These are phyloP conservation scores for Chitala chitala DNA, from an alignment of 2,113 vertebrate species.

Conservation along the genomic window DNA sequence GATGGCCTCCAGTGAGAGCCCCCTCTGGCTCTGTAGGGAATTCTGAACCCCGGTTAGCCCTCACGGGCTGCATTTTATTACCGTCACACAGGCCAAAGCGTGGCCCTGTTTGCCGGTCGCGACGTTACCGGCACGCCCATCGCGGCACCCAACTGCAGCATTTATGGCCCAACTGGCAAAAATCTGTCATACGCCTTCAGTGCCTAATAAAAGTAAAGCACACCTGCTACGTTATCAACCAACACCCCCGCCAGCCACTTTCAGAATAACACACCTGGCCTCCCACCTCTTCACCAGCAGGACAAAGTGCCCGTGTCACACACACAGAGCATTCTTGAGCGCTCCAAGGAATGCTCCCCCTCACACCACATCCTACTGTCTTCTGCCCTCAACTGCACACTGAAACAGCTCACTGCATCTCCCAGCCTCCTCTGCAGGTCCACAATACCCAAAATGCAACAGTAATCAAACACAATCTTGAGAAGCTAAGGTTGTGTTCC, in stretches of 20 bases:
- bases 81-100: constrained; percentile 43
- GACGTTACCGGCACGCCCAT: constrained; percentile 49
- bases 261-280: neutral
- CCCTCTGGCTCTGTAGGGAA: constrained; percentile 26
- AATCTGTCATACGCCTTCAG: constrained; percentile 31
- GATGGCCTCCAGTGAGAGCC: constrained; percentile 39
- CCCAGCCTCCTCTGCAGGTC: neutral
- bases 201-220: constrained; percentile 38
- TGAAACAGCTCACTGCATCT: neutral
- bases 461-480: neutral
- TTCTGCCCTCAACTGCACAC: neutral
- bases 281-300: neutral
- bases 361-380: neutral
- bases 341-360: neutral
- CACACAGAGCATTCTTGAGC: neutral
- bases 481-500: neutral
- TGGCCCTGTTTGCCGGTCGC: constrained; percentile 41
- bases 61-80: constrained; percentile 33
- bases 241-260: constrained; percentile 17
- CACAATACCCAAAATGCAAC: neutral
- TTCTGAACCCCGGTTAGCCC: constrained; percentile 25
- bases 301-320: neutral
- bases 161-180: constrained; percentile 49
- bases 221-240: constrained; percentile 34
- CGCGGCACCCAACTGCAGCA: constrained; percentile 23